phyloP scores from a whole-genome alignment of 92 coral and sea anemone species.

The Chrysogorgia sp. region DNA sequence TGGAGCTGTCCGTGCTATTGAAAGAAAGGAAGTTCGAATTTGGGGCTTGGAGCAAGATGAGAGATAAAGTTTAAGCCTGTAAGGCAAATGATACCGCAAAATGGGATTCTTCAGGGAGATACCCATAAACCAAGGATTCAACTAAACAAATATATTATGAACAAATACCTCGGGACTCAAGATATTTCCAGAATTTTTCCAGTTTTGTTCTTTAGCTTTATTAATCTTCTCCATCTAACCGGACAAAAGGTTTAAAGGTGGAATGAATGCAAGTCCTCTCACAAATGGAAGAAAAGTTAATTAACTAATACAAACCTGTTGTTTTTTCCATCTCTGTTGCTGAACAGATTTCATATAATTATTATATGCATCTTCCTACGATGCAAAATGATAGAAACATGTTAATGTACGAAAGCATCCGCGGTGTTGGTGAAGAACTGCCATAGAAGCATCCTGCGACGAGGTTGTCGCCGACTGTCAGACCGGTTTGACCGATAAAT shows the following conservation, averaged over 20 bases:
- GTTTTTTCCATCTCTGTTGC: conserved; percentile 96
- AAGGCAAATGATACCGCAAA: too few species aligned
- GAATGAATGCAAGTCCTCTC: background rate
- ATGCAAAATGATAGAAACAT: background rate
- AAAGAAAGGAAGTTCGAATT: too few species aligned
- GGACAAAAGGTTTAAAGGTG: background rate
- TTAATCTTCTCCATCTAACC: conserved; percentile 80
- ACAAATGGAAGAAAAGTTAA: background rate
- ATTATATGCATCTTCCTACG: conserved; percentile 84
- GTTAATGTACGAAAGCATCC: background rate
- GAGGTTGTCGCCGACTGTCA: too few species aligned
- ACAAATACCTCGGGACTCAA: conserved; percentile 80
- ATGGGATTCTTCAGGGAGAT: background rate
- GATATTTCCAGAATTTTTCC: conserved; percentile 79
- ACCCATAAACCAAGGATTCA: background rate
- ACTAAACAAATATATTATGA: background rate
- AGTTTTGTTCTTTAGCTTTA: conserved; percentile 83
- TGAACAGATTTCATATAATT: conserved; percentile 91
- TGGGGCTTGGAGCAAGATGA: too few species aligned
- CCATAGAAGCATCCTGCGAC: too few species aligned
- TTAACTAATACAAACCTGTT: conserved; percentile 61
- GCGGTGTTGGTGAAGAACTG: too few species aligned
- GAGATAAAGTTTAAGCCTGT: too few species aligned
- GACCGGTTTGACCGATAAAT: too few species aligned
- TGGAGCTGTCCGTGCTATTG: too few species aligned